Evolutionary conservation across 2,113 vertebrate species (phyloP).

Genomic region (Pipa parva): DNA sequence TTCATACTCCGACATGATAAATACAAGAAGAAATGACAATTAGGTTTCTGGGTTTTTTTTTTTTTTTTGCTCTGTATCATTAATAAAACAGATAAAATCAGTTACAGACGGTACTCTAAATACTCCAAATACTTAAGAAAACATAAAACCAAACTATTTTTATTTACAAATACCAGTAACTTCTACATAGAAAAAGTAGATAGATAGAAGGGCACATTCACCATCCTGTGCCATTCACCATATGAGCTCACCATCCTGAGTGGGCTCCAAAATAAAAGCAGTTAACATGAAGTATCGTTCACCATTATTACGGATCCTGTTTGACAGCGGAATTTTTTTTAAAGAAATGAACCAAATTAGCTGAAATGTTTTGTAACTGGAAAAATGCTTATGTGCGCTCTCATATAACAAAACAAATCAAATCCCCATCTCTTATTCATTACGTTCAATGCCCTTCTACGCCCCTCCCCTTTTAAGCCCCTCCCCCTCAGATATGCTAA

Average conservation of each 20-base stretch:
- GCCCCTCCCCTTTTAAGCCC: no score
- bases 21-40: no score
- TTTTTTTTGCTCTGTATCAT: no score
- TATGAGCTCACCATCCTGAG: constrained; percentile 54
- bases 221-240: no score
- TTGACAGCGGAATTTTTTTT: not conserved
- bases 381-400: constrained; percentile 10
- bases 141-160: not conserved
- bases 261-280: constrained; percentile 51
- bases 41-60: no score
- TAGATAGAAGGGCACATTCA: constrained; percentile 51
- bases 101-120: no score
- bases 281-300: constrained; percentile 49
- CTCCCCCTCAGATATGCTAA: not conserved
- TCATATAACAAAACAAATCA: no score
- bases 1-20: no score
- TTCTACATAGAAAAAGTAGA: constrained; percentile 49
- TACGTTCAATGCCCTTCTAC: no score
- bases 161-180: constrained; percentile 23
- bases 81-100: no score
- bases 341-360: constrained; percentile 19
- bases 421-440: not conserved
- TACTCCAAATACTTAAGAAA: not conserved
- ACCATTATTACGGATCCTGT: constrained; percentile 10
- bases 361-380: not conserved